phyloP scores from a whole-genome alignment of 2,888 invertebrate genomes.

The Metopia argyrocephala region DNA sequence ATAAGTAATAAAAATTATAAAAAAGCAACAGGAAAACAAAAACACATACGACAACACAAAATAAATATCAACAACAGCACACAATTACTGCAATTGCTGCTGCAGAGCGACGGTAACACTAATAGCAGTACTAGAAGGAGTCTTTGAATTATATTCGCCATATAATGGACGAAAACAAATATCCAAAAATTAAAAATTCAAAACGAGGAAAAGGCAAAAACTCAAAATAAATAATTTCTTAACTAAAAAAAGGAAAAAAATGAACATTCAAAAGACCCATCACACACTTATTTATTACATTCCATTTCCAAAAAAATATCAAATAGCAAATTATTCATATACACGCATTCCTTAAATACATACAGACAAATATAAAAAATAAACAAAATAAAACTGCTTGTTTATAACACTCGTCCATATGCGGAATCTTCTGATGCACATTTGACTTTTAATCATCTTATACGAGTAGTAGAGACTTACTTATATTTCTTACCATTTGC shows the following conservation, averaged over 20 bases:
- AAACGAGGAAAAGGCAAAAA: constrained; percentile 6
- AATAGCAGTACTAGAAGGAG: constrained; percentile 30
- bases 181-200: neutral
- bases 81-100: constrained; percentile 1
- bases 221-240: constrained; percentile 51
- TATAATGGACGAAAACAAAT: neutral
- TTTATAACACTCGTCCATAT: neutral
- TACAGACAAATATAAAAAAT: neutral
- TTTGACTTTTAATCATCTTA: constrained; percentile 1
- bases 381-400: constrained; percentile 6
- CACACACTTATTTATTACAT: constrained; percentile 38
- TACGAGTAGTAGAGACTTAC: too few relatives aligned
- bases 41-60: constrained; percentile 19
- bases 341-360: constrained; percentile 14
- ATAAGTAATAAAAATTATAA: neutral
- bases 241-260: constrained; percentile 34
- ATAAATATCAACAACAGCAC: constrained; percentile 17
- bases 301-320: constrained; percentile 52
- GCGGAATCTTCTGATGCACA: neutral
- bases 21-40: constrained; percentile 33
- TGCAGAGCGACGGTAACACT: neutral
- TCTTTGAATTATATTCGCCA: constrained; percentile 50
- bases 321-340: constrained; percentile 58
- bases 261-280: constrained; percentile 8
- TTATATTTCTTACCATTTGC: neutral